Conservation (phyloP, 2,888 invertebrate genomes). For the Spisula subtruncata region DNA sequence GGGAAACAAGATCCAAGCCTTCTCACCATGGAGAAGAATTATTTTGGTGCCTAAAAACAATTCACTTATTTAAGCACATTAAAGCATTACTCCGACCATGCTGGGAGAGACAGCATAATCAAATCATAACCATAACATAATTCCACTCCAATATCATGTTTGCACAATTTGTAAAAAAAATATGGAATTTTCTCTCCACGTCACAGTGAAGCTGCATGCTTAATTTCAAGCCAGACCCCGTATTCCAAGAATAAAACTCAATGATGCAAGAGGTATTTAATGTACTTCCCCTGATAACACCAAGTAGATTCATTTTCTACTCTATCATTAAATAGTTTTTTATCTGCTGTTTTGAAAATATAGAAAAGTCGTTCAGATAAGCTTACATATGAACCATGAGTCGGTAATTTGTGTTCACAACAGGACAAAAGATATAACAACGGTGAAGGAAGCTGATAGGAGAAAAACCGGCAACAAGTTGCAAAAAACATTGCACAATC, state of each 20-base stretch:
- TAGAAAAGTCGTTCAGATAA: not conserved
- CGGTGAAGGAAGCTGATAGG: not conserved
- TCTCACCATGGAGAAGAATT: not conserved
- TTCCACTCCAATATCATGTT: not conserved
- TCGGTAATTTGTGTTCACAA: constrained; percentile 3
- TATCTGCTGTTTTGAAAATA: constrained; percentile 7
- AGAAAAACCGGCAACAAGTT: not conserved
- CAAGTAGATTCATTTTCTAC: constrained; percentile 16
- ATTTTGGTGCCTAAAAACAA: not conserved
- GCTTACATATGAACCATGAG: constrained; percentile 17
- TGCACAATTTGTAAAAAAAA: constrained; percentile 7
- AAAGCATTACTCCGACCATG: not conserved
- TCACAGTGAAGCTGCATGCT: not conserved
- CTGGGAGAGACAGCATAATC: not conserved
- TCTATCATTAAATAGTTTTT: constrained; percentile 6
- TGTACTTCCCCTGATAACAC: not conserved
- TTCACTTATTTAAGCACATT: constrained; percentile 11
- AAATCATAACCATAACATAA: constrained; percentile 9
- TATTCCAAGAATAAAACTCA: not conserved
- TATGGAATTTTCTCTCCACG: not conserved
- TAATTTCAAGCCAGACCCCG: not conserved
- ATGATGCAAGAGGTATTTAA: constrained; percentile 20
- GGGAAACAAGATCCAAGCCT: no score
- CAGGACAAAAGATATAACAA: not conserved
- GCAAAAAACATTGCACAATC: no score